phyloP scores from a whole-genome alignment of 53 echinoderm and acorn worm genomes.

The Antedon mediterranea region DNA sequence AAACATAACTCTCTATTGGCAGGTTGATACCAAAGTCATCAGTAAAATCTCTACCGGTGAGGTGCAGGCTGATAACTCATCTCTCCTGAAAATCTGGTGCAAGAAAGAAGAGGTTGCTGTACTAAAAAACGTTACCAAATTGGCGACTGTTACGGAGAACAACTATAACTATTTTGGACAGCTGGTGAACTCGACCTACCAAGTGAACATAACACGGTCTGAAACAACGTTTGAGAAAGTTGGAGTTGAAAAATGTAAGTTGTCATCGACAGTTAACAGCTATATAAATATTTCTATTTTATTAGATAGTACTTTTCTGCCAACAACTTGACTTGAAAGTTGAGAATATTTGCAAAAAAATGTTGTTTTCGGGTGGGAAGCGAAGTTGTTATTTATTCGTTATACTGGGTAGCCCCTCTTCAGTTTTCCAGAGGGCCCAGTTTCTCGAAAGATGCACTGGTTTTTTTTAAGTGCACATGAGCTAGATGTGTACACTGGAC shows the following conservation, averaged over 20 bases:
- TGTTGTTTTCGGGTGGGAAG: neutral
- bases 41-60: slow-evolving; percentile 50
- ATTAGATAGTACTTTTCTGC: too few species aligned
- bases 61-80: slow-evolving; percentile 19
- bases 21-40: slow-evolving; percentile 76
- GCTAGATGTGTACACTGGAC: too few species aligned
- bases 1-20: neutral
- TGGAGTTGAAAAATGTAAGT: slow-evolving; percentile 54
- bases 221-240: slow-evolving; percentile 30
- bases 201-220: neutral
- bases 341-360: too few species aligned
- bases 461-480: too few species aligned
- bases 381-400: too few species aligned
- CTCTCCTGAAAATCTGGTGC: slow-evolving; percentile 41
- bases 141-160: neutral
- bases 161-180: slow-evolving; percentile 6
- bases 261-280: too few species aligned
- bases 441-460: too few species aligned
- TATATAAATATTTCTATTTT: too few species aligned
- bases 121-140: slow-evolving; percentile 8
- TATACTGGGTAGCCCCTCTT: too few species aligned
- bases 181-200: slow-evolving; percentile 2
- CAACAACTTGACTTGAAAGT: too few species aligned
- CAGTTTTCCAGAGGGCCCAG: too few species aligned
- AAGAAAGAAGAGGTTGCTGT: slow-evolving; percentile 30